phyloP scores from a whole-genome alignment of 2,888 invertebrate genomes.

The Tetragonula carbonaria region DNA sequence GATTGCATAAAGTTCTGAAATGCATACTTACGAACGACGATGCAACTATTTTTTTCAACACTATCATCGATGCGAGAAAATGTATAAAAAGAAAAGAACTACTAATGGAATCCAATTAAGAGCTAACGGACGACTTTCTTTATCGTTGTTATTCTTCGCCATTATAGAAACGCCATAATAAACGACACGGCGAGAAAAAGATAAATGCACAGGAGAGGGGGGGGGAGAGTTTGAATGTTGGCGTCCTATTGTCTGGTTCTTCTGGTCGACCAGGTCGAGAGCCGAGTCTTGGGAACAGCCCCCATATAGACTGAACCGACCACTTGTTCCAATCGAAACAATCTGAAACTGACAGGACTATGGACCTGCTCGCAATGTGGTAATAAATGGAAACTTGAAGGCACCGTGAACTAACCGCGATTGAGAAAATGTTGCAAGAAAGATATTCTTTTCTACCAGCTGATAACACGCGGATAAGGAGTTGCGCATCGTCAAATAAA shows the following conservation, averaged over 20 bases:
- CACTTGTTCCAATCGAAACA: slow-evolving; percentile 62
- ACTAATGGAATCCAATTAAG: background rate
- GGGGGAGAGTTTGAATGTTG: slow-evolving; percentile 52
- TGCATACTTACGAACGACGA: background rate
- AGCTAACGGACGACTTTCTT: slow-evolving; percentile 5
- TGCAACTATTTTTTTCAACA: background rate
- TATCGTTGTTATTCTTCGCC: background rate
- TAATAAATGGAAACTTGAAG: slow-evolving; percentile 59
- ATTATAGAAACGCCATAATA: slow-evolving; percentile 5
- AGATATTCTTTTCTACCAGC: slow-evolving; percentile 6
- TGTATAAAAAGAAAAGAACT: background rate
- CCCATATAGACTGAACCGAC: slow-evolving; percentile 52
- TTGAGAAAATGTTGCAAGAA: slow-evolving; percentile 15
- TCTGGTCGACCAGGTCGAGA: slow-evolving; percentile 57
- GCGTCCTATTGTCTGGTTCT: slow-evolving; percentile 78
- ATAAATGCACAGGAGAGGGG: slow-evolving; percentile 32
- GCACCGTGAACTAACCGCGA: slow-evolving; percentile 32
- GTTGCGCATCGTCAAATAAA: background rate
- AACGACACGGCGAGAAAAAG: slow-evolving; percentile 20
- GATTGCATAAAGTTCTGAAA: background rate
- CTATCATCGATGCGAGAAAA: background rate
- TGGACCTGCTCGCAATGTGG: slow-evolving; percentile 23
- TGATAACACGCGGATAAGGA: background rate
- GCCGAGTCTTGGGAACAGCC: slow-evolving; percentile 41
- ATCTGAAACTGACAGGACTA: slow-evolving; percentile 54